Evolutionary conservation across 1,140 invertebrate genomes (phyloP), one percentile per base, ranked within the genome.

Genomic region (Ceratina calcarata): DNA sequence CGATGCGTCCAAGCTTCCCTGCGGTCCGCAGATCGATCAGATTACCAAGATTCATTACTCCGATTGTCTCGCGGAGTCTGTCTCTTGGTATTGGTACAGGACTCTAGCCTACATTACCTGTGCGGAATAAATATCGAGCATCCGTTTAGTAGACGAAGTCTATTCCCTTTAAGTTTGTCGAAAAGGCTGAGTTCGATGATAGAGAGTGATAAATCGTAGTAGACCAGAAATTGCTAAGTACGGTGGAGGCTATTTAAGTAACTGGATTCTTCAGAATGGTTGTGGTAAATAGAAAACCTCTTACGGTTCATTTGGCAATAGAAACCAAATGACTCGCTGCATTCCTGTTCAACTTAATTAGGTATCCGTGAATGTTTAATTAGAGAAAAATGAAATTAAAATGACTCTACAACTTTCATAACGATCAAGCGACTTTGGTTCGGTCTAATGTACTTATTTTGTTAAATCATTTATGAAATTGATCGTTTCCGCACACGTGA

Each of bases 1-100:
- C 77, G 78, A 86, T 86, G 67, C 80, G 67, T 80, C 77, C 80
- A 53, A n/a, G 22, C 58, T 13, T 78, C 66, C 7, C 32, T 15
- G 15, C 15, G 45, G 2, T 49, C 65, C 78, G 62, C 68, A 76
- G 58, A 57, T 20, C 15, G 53, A 55, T 3, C 7, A 2, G 49
- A 55, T 45, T 45, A 45, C 6, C 37, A 45, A 45, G 6, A 10
- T 45, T 45, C 37, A 32, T 32, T 32, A 32, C 62, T 4, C 32
- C 49, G 49, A 16, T 13, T 13, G 53, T n/a, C 60, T 7, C 45
- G 37, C 10, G 37, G 3, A 45, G 10, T 45, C 37, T 10, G 10
- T 3, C 37, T 45, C 6, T 45, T 45, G 37, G 10, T 6, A 45
- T 45, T 10, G 37, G 37, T 45, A 45, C 37, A 45, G 37, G 7